phyloP scores from a whole-genome alignment of 23 tunicate species.

The Clavelina lepadiformis region DNA sequence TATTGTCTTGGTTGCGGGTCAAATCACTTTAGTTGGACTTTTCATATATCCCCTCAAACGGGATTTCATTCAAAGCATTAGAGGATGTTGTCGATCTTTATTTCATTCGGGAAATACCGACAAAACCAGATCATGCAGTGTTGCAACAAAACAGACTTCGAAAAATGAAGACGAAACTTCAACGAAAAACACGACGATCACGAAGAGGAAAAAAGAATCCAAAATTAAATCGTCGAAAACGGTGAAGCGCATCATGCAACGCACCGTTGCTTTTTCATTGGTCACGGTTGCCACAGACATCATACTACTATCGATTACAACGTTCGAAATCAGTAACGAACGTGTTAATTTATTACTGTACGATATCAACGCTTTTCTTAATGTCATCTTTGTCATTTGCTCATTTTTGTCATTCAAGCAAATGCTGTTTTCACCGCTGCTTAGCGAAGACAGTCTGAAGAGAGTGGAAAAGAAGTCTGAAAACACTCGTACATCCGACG shows the following conservation, averaged over 20 bases:
- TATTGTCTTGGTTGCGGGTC: slow-evolving; percentile 12
- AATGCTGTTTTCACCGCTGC: slow-evolving; percentile 1
- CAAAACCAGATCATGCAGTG: not conserved
- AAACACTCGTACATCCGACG: too few relatives aligned
- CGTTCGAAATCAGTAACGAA: not conserved
- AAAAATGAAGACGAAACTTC: too few relatives aligned
- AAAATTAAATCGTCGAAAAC: too few relatives aligned
- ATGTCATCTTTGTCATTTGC: not conserved
- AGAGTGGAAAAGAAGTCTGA: too few relatives aligned
- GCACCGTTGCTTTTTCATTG: not conserved
- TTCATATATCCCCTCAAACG: slow-evolving; percentile 39
- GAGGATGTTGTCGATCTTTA: not conserved
- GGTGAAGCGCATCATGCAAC: not conserved
- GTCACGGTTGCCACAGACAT: not conserved
- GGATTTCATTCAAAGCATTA: not conserved
- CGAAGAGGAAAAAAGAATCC: too few relatives aligned
- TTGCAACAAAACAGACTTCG: not conserved
- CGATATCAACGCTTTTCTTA: slow-evolving; percentile 5
- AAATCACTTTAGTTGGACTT: slow-evolving; percentile 24
- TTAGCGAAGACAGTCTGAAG: not conserved
- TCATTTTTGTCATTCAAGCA: slow-evolving; percentile 5
- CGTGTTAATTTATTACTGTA: not conserved
- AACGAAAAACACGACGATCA: too few relatives aligned
- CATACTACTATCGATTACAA: not conserved
- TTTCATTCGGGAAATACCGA: not conserved